These are phyloP conservation scores for Nothocercus nigrocapillus DNA, from an alignment of 2,113 vertebrate species.

Conservation along the genomic window DNA sequence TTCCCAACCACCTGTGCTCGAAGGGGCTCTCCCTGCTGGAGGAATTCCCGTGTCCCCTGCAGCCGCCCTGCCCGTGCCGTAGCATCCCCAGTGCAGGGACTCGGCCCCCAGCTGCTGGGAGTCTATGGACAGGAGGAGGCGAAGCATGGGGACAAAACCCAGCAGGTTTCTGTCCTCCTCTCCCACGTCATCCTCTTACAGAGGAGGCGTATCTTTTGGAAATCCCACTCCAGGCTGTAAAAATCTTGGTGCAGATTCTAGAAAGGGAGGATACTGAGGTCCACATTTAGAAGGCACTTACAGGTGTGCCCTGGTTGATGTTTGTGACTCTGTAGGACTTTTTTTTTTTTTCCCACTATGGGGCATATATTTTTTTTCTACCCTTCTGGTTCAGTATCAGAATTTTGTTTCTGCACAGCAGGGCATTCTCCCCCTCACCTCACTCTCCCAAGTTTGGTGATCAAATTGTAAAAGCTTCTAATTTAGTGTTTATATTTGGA, in stretches of 20 bases:
- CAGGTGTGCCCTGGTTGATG: background rate
- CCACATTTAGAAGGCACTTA: background rate
- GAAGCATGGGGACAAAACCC: background rate
- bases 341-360: background rate
- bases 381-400: background rate
- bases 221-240: background rate
- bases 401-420: background rate
- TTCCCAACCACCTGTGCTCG: background rate
- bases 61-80: background rate
- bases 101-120: background rate
- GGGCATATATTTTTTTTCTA: background rate
- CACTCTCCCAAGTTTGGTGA: background rate
- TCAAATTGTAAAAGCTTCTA: background rate
- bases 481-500: background rate
- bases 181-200: background rate
- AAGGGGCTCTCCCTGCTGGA: background rate
- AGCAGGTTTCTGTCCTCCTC: background rate
- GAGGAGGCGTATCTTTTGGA: background rate
- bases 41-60: fast-evolving
- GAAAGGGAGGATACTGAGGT: background rate
- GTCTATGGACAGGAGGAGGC: background rate
- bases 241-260: background rate
- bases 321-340: background rate
- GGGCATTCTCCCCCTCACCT: background rate
- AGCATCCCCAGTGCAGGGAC: background rate